Evolutionary conservation across 2,113 vertebrate genomes (phyloP).

Genomic region (Mormyrus lacerda): DNA sequence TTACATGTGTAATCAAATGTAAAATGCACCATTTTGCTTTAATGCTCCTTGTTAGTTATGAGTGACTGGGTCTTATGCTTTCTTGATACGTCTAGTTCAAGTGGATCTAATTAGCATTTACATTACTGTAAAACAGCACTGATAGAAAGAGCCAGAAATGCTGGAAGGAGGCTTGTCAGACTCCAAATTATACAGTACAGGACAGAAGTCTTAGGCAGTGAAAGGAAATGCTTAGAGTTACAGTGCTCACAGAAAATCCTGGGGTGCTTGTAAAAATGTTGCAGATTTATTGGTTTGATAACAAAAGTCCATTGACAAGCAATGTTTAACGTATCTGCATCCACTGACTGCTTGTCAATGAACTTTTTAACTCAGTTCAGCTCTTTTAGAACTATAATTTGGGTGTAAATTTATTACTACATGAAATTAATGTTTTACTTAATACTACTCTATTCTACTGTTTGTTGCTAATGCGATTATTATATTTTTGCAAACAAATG

Average conservation of each 20-base stretch:
- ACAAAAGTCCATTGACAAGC: not conserved
- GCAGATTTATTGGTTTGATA: not conserved
- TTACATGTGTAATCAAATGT: not conserved
- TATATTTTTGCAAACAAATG: not conserved
- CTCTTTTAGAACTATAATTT: not conserved
- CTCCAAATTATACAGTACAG: not conserved
- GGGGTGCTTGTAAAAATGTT: not conserved
- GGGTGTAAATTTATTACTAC: not conserved
- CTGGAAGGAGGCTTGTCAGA: not conserved
- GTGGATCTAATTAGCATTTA: not conserved
- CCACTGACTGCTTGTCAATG: not conserved
- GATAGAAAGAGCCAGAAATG: not conserved
- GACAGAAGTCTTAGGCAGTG: not conserved
- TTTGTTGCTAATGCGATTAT: not conserved
- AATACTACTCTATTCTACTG: not conserved
- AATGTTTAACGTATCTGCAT: not conserved
- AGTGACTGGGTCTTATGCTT: not conserved
- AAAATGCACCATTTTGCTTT: not conserved
- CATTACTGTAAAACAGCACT: not conserved
- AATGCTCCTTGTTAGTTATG: not conserved
- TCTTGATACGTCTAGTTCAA: not conserved
- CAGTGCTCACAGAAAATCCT: not conserved
- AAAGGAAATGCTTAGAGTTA: not conserved
- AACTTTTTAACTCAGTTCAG: not conserved
- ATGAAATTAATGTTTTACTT: not conserved